Evolutionary conservation across 2,888 invertebrate species (phyloP).

Genomic region (Nephrocerus scutellatus): DNA sequence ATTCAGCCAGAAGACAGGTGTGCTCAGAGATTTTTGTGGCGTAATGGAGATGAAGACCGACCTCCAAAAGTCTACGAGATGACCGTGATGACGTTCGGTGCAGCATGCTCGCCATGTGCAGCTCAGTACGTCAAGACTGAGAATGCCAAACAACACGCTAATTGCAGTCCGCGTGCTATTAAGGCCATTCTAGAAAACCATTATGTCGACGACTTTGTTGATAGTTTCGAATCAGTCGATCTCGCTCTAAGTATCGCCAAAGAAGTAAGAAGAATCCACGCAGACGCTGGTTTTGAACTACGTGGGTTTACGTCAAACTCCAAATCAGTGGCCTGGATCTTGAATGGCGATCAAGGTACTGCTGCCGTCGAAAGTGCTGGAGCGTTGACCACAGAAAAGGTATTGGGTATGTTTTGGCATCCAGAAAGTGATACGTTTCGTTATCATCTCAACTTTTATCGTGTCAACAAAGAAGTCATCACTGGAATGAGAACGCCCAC

Average conservation of each 20-base stretch:
- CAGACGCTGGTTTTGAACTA: slow-evolving; percentile 4
- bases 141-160: slow-evolving; percentile 10
- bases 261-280: slow-evolving; percentile 1
- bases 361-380: background rate
- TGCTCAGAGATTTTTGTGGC: slow-evolving; percentile 8
- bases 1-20: slow-evolving; percentile 11
- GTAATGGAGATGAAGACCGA: slow-evolving; percentile 17
- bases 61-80: slow-evolving; percentile 18
- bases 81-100: slow-evolving; percentile 22
- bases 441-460: background rate
- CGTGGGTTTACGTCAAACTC: slow-evolving; percentile 8
- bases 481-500: too few relatives aligned
- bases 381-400: background rate
- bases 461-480: too few relatives aligned
- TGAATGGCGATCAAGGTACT: background rate
- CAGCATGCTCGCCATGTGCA: slow-evolving; percentile 17
- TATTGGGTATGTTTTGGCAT: slow-evolving; percentile 3
- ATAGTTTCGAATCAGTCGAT: background rate
- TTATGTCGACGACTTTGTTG: slow-evolving; percentile 17
- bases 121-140: slow-evolving; percentile 19
- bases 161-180: slow-evolving; percentile 12
- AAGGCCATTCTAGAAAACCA: slow-evolving; percentile 14
- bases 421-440: background rate
- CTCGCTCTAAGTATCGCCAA: too few relatives aligned
- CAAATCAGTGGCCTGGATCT: slow-evolving; percentile 1